A percentile compares a stretch with the other conserved stretches of the same genome.
phyloP scores from a whole-genome alignment of 1,140 invertebrate genomes.

The Lucilia sericata region DNA sequence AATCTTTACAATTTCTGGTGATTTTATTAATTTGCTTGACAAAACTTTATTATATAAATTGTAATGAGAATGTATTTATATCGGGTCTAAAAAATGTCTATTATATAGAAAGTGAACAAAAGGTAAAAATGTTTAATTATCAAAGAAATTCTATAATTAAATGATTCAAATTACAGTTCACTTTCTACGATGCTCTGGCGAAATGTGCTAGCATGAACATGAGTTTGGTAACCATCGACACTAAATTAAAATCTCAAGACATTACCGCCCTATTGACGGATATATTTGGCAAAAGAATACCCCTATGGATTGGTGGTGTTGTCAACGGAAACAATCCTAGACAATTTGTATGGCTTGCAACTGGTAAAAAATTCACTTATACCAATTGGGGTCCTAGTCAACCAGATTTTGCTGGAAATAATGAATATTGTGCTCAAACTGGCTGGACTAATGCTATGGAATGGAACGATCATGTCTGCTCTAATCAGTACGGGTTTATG shows the following conservation, averaged over 20 bases:
- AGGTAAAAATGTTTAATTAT: background rate
- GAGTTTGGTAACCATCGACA: background rate
- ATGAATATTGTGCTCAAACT: constrained; percentile 27
- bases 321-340: background rate
- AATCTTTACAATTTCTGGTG: background rate
- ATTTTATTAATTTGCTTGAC: background rate
- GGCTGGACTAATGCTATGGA: background rate
- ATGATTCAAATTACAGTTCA: background rate
- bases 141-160: background rate
- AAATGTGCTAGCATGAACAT: background rate
- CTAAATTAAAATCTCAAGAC: background rate
- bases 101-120: background rate
- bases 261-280: background rate
- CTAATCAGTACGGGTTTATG: background rate
- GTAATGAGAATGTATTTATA: background rate
- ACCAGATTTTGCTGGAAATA: background rate
- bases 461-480: constrained; percentile 25
- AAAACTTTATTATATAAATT: background rate
- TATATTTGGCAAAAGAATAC: background rate
- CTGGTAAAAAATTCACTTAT: background rate
- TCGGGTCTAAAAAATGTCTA: background rate
- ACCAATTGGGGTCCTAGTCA: background rate
- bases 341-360: background rate
- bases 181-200: background rate
- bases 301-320: background rate